These are phyloP conservation scores for Scatophagus argus DNA, from an alignment of 2,113 vertebrate species.

Conservation along the genomic window DNA sequence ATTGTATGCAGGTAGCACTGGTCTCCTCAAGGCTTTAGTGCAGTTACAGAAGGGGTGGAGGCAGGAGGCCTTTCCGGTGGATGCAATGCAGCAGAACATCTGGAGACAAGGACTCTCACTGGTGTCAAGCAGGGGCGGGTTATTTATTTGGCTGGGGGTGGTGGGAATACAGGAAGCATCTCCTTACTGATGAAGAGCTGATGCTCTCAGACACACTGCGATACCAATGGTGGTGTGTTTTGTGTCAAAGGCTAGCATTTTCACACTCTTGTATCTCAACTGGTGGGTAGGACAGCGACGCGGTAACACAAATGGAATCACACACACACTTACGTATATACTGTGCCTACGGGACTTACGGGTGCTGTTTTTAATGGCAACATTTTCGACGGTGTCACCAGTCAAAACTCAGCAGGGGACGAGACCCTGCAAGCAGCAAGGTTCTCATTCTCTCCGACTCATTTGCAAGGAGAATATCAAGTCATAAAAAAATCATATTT, in stretches of 20 bases:
- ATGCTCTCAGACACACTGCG: conserved; percentile 34
- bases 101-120: conserved; percentile 64
- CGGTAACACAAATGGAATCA: background rate
- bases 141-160: conserved; percentile 63
- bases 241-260: conserved; percentile 10
- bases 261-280: background rate
- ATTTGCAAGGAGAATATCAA: conserved; percentile 14
- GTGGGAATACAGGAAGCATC: conserved; percentile 65
- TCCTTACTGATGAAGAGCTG: conserved; percentile 45
- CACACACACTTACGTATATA: background rate
- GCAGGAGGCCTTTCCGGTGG: conserved; percentile 23
- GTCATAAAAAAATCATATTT: conserved; percentile 22
- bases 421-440: conserved; percentile 3
- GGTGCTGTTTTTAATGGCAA: conserved; percentile 8
- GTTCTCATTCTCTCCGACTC: background rate
- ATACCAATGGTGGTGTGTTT: conserved; percentile 3
- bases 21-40: conserved; percentile 47
- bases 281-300: background rate
- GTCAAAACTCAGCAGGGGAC: conserved; percentile 32
- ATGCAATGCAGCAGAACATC: conserved; percentile 43
- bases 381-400: conserved; percentile 21
- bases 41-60: conserved; percentile 26
- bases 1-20: conserved; percentile 52
- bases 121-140: conserved; percentile 50
- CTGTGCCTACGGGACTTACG: background rate